These are phyloP conservation scores for Manis javanica DNA, from an alignment of 2,797 vertebrate genomes.

Conservation along the genomic window DNA sequence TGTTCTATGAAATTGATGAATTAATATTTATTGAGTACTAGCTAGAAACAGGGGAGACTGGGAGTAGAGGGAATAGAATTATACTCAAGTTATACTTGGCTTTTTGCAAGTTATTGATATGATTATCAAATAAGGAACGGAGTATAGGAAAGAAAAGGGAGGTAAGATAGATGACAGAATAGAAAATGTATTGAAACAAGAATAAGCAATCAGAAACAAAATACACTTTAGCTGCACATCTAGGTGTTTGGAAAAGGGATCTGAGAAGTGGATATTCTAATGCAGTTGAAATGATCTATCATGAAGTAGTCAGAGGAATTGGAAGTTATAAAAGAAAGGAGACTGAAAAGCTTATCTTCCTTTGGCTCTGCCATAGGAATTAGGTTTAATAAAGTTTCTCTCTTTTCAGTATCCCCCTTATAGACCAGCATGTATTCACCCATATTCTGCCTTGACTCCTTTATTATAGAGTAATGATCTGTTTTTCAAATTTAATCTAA, in stretches of 20 bases:
- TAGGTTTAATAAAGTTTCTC: neutral
- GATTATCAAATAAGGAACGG: neutral
- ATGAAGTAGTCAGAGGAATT: neutral
- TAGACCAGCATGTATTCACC: neutral
- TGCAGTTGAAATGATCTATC: neutral
- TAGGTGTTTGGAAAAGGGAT: neutral
- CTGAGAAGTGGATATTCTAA: neutral
- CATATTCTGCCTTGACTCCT: neutral
- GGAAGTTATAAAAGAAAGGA: neutral
- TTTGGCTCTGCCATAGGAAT: neutral
- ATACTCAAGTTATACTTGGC: neutral
- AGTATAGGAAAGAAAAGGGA: neutral
- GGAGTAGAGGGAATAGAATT: neutral
- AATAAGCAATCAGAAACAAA: neutral
- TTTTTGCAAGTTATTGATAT: neutral
- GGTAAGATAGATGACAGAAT: neutral
- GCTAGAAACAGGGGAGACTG: neutral
- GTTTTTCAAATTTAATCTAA: neutral
- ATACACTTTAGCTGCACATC: neutral
- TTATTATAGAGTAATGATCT: neutral
- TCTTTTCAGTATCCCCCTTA: neutral
- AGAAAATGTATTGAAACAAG: neutral
- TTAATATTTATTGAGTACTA: neutral
- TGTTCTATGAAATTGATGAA: neutral
- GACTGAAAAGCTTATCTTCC: neutral